Evolutionary conservation across 2,113 vertebrate species (phyloP), one percentile per base, ranked within the genome.

Genomic region (Octodon degus): DNA sequence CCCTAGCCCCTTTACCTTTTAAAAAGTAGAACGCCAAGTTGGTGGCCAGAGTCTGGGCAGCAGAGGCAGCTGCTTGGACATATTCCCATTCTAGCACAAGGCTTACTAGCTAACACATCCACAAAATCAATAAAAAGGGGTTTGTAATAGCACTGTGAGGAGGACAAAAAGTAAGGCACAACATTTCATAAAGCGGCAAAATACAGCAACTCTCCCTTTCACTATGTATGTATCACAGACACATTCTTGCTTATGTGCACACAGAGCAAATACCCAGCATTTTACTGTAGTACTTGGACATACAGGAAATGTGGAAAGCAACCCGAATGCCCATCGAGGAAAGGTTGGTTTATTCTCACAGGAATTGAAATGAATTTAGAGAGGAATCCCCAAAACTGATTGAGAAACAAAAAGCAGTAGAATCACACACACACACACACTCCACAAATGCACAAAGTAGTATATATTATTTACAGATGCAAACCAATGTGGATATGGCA

Each of bases 341-440:
- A 62, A 89, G 70, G 25, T 5, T 60, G 34, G 22, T 40, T 55
- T 40, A 60, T 40, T 87, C 37, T 70, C 11, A 5, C 25, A 80
- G 32, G 5, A 20, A 13, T 70, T 60, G 58, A 70, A 43, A 58
- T 14, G 10, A 92, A 70, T 91, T 90, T n/a, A 50, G 16, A 93
- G 47, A 90, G 58, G n/a, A 81, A 85, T 86, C 55, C 40, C 32
- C 37, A 79, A 87, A 70, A 40, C 24, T n/a, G 50, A 8, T 12
- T 77, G 58, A 86, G 55, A 95, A 70, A 77, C 76, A 96, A 95
- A 65, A 63, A 30, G 27, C 10, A 50, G 74, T 10, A 79, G 50
- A 90, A 96, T 55, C 13, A 55, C 30, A 58, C 20, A 34, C 1
- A 62, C 17, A 50, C 24, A 24, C n/a, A 94, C 68, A 19, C 53